Percentiles rank a stretch among this genome's conserved stretches.
These are phyloP conservation scores for Cynopterus sphinx DNA, from an alignment of 2,797 vertebrate genomes.

Conservation along the genomic window DNA sequence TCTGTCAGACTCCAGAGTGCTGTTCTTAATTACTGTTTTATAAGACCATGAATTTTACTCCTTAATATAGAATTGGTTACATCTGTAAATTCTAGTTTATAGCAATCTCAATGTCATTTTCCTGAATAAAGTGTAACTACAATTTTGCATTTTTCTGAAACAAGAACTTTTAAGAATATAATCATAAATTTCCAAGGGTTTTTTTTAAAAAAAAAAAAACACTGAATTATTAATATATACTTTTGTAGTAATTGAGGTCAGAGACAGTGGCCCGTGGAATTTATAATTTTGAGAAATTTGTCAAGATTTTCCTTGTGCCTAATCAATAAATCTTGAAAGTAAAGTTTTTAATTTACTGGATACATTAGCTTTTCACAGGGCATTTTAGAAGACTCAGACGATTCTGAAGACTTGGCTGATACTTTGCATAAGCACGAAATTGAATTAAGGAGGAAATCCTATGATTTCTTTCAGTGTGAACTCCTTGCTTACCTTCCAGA, in stretches of 20 bases:
- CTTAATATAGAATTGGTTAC: neutral
- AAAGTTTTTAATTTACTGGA: neutral
- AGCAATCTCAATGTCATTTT: neutral
- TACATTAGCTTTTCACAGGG: neutral
- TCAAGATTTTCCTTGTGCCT: neutral
- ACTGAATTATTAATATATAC: neutral
- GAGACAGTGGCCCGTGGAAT: neutral
- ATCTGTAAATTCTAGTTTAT: neutral
- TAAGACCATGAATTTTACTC: neutral
- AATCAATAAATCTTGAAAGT: neutral
- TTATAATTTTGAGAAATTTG: neutral
- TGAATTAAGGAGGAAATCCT: neutral
- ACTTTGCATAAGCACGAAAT: constrained; percentile 9
- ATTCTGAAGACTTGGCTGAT: neutral
- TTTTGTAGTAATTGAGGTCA: neutral
- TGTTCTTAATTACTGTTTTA: neutral
- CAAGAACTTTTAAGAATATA: constrained; percentile 28
- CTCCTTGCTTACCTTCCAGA: constrained; percentile 88
- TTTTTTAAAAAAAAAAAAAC: neutral
- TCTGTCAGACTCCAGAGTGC: neutral
- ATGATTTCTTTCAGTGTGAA: neutral
- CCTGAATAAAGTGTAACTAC: neutral
- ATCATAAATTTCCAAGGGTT: constrained; percentile 25
- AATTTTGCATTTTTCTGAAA: neutral
- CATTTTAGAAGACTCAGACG: neutral